Base-by-base conservation (phyloP, 2,113 vertebrate genomes). In the Psilopogon haemacephalus region DNA sequence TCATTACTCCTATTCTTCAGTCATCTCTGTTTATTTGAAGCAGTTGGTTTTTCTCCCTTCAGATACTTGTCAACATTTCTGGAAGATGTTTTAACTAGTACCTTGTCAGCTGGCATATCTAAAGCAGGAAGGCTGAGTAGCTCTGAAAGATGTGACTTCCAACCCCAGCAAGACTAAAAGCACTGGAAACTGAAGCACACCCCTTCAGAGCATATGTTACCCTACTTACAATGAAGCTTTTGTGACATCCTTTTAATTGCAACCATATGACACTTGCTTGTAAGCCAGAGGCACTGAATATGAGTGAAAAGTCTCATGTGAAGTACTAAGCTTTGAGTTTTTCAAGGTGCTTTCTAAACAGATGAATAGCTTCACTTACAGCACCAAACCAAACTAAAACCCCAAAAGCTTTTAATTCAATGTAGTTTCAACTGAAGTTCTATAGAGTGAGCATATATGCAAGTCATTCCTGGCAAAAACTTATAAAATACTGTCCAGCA, bases 11-110 rank as follows among this genome's bases (percentile, higher is more conserved):
- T 88, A 59, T 75, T 95, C 81, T 76, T 91, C 83, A 95, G 84
- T 95, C 75, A 86, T 91, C 89, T 73, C 35, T 54, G 40, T 96
- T 86, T 96, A 90, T 96, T 93, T 96, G 86, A 93, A 96, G 93
- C 94, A 96, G 85, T 88, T 92, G 92, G 59, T 63, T 63, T 90
- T 88, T 96, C 82, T 96, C 88, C 62, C 69, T 95, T 96, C 85
- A 94, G 94, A 97, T 81, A 92, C 94, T 94, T 96, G 95, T 97
- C 97, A 97, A 75, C 95, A 89, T 92, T 96, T 96, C 70, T 8
- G 11, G 95, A 95, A 96, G 94, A 95, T 94, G 97, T 96, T 98
- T 97, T 95, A 98, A 96, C 97, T 97, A 95, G 96, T 95, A 96
- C 75, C 84, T 68, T 97, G 95, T 97, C 97, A 97, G 88, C 86